Conservation (phyloP, 2,888 invertebrate genomes). For the Lasioglossum vierecki region DNA sequence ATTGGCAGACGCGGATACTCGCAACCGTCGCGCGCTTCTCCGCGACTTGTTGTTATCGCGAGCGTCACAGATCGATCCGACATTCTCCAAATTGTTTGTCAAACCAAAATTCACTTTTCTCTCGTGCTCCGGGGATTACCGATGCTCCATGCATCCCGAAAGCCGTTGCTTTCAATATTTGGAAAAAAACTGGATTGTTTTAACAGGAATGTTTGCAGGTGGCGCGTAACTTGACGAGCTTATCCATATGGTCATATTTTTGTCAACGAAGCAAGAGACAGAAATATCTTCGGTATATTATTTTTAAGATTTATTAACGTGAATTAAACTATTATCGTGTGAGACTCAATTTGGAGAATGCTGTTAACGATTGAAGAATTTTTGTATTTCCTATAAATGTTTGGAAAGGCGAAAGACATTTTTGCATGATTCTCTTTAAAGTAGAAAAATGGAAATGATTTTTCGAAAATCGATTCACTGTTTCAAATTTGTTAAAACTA, state of each 20-base stretch:
- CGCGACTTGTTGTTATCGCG: constrained; percentile 12
- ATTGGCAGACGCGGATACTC: constrained; percentile 67
- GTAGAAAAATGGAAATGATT: background rate
- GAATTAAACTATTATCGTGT: no score
- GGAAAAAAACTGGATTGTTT: no score
- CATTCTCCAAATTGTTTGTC: constrained; percentile 10
- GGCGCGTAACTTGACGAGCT: background rate
- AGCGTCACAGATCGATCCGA: constrained; percentile 25
- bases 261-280: background rate
- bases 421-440: no score
- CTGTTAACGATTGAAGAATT: background rate
- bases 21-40: constrained; percentile 37
- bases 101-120: background rate
- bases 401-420: background rate
- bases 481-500: background rate
- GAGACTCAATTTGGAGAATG: background rate
- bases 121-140: background rate
- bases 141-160: background rate
- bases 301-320: no score
- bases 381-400: background rate
- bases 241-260: background rate
- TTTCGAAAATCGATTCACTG: background rate
- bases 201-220: background rate
- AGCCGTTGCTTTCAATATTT: background rate
- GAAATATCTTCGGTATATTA: background rate